Evolutionary conservation across 1,140 invertebrate genomes (phyloP), one percentile per base, ranked within the genome.

Genomic region (Papilio polyxenes): DNA sequence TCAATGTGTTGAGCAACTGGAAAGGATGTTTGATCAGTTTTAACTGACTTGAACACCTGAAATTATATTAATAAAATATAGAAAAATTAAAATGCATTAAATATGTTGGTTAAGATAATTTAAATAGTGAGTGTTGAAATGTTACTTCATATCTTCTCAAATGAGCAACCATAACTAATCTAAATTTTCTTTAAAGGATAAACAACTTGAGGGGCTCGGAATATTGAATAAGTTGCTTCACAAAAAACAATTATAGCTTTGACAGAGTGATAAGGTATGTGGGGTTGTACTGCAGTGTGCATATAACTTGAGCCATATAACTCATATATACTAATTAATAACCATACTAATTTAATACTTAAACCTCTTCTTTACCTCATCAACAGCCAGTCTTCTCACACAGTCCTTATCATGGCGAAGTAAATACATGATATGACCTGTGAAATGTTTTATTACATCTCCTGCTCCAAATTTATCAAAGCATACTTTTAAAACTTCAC

Each of bases 401-500:
- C 83, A 93, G 80, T 87, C 85, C 87, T 94, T 90, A 74, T 95
- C 92, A 89, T 96, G 96, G 3, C 92, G 89, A 51, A 96, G 88
- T 56, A 95, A 92, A 82, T 94, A 93, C 90, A 95, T 94, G 13
- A 96, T 89, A 82, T 95, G 86, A 49, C 91, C 85, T 56, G 90
- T 90, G 75, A 95, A 95, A 56, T 92, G 90, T 82, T 91, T 93
- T 11, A 95, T 92, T 17, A 92, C 92, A 77, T 95, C 95, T 44
- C 95, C 95, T 44, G 95, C 80, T 44, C 90, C 85, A 84, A 96
- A 92, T 83, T 95, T 95, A 3, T 95, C 89, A 87, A 96, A 95
- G 86, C 95, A 96, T 80, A 95, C 85, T 59, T 95, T 91, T 15
- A 96, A 85, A 13, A 96, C 94, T 86, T 96, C 96, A 85, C 95